Evolutionary conservation across 1,140 invertebrate species (phyloP).

Genomic region (Metopolophium dirhodum): DNA sequence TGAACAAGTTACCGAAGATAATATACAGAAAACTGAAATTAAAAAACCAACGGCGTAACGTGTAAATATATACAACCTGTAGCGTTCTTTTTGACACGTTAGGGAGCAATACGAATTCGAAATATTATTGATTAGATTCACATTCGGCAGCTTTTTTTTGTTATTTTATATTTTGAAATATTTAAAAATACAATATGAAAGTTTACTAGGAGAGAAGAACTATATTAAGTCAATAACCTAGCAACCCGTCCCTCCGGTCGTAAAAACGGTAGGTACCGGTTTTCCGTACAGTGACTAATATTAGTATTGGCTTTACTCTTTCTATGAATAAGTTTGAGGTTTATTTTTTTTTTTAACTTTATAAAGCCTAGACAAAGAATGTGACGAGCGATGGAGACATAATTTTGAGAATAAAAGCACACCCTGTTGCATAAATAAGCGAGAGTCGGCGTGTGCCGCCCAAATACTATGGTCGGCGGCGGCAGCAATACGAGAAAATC

Average conservation of each 20-base stretch:
- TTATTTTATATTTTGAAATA: not conserved
- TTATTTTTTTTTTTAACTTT: not conserved
- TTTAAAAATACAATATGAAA: not conserved
- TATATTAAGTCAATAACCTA: not conserved
- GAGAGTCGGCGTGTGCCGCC: not conserved
- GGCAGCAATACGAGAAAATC: constrained; percentile 8
- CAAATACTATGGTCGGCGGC: not conserved
- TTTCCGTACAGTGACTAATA: not conserved
- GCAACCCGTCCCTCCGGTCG: not conserved
- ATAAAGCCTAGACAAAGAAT: not conserved
- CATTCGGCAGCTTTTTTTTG: no score
- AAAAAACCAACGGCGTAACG: not conserved
- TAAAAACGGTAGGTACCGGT: not conserved
- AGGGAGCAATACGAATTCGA: not conserved
- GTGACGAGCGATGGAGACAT: not conserved
- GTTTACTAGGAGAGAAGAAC: not conserved
- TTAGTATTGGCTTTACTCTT: not conserved
- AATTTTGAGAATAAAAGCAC: not conserved
- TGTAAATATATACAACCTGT: not conserved
- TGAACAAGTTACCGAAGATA: not conserved
- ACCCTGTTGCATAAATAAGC: constrained; percentile 46
- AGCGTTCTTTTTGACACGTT: not conserved
- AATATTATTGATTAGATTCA: no score
- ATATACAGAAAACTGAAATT: not conserved
- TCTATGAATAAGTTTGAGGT: not conserved